Evolutionary conservation across 2,888 invertebrate genomes (phyloP).

Genomic region (Tribolium freemani): DNA sequence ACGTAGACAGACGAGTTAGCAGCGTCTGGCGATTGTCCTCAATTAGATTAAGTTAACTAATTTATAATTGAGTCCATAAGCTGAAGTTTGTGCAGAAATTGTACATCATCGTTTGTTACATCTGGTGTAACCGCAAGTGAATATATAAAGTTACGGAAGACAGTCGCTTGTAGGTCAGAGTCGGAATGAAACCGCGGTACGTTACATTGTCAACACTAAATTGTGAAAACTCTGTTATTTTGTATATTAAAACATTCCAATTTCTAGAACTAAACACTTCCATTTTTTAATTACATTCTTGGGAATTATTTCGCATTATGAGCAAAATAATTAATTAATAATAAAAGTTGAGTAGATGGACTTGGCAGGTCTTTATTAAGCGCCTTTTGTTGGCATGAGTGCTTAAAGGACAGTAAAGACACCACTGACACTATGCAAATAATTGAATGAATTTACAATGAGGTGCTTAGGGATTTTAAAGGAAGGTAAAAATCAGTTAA

Average conservation of each 20-base stretch:
- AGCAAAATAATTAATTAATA: too few species aligned
- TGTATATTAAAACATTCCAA: not conserved
- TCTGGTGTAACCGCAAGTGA: constrained; percentile 14
- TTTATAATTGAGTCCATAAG: constrained; percentile 5
- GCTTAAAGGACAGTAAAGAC: too few species aligned
- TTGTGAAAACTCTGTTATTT: not conserved
- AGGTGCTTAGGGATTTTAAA: constrained; percentile 26
- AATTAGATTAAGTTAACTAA: not conserved
- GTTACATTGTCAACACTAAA: constrained; percentile 18
- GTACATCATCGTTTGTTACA: constrained; percentile 25
- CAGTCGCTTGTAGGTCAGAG: constrained; percentile 16
- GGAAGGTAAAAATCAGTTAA: constrained; percentile 45
- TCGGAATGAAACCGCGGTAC: constrained; percentile 6
- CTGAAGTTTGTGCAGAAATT: constrained; percentile 12
- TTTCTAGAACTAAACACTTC: not conserved
- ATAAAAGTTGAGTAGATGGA: too few species aligned
- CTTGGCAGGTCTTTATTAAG: too few species aligned
- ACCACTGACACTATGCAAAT: constrained; percentile 33
- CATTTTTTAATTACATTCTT: too few species aligned
- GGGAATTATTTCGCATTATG: too few species aligned
- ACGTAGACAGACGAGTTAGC: not conserved
- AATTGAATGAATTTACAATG: constrained; percentile 32
- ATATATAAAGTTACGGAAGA: constrained; percentile 4
- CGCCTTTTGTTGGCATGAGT: too few species aligned
- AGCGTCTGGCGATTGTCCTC: not conserved